These are phyloP conservation scores for Drosophila pegasa DNA, from an alignment of 2,888 invertebrate genomes.

Conservation along the genomic window DNA sequence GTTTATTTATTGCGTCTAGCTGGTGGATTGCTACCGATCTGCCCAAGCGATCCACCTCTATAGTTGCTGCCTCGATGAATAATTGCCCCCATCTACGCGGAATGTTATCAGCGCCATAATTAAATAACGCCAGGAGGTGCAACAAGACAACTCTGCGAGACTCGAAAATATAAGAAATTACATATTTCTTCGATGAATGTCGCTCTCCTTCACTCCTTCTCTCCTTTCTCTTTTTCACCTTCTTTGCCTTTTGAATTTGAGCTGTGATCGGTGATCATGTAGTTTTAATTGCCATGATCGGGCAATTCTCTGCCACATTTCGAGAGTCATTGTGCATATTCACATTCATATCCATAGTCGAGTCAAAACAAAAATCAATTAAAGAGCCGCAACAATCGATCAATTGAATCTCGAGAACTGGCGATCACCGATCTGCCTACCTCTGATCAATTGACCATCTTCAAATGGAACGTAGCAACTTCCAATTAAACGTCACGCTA, in stretches of 20 bases:
- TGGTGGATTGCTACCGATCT: slow-evolving; percentile 56
- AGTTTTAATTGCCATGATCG: slow-evolving; percentile 67
- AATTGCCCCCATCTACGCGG: slow-evolving; percentile 85
- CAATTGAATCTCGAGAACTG: slow-evolving; percentile 53
- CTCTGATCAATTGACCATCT: slow-evolving; percentile 40
- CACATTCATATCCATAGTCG: slow-evolving; percentile 41
- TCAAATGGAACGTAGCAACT: slow-evolving; percentile 54
- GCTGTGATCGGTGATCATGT: slow-evolving; percentile 56
- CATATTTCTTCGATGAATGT: neutral
- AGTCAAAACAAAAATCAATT: slow-evolving; percentile 79
- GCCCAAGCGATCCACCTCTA: slow-evolving; percentile 47
- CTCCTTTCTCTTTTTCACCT: neutral
- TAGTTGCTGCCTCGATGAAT: slow-evolving; percentile 76
- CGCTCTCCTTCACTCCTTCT: neutral
- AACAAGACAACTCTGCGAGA: slow-evolving; percentile 17
- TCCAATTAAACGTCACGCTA: slow-evolving; percentile 81
- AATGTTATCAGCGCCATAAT: slow-evolving; percentile 84
- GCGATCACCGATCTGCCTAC: slow-evolving; percentile 28
- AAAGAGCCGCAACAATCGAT: slow-evolving; percentile 69
- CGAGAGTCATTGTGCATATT: slow-evolving; percentile 49
- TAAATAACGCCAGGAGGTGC: slow-evolving; percentile 84
- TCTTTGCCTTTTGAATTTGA: neutral
- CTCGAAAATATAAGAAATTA: neutral
- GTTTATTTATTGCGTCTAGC: slow-evolving; percentile 82
- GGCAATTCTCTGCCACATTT: slow-evolving; percentile 42